These are phyloP conservation scores for Heliconius ethilla DNA, from an alignment of 2,888 invertebrate genomes.

Conservation along the genomic window DNA sequence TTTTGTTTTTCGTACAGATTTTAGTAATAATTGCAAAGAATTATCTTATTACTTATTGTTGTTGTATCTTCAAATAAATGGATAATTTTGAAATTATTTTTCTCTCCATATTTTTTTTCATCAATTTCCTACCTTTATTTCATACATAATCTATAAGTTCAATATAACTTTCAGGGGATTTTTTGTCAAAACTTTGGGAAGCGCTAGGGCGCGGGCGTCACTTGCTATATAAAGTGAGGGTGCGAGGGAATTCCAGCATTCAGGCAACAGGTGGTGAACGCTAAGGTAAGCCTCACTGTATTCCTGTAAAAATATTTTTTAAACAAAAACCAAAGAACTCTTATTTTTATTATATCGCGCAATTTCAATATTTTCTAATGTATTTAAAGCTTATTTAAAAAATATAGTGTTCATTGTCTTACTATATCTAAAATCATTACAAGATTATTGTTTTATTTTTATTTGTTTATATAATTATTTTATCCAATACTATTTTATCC, in stretches of 20 bases:
- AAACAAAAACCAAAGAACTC: neutral
- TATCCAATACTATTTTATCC: neutral
- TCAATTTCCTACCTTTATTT: too few relatives aligned
- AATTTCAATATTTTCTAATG: too few relatives aligned
- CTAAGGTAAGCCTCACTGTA: constrained; percentile 60
- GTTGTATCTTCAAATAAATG: too few relatives aligned
- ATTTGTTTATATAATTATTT: neutral
- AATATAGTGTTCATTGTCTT: neutral
- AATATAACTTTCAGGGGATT: neutral
- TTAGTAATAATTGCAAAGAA: too few relatives aligned
- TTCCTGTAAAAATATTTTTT: neutral
- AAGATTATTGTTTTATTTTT: neutral
- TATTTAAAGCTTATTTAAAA: neutral
- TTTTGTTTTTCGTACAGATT: too few relatives aligned
- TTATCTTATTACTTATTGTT: too few relatives aligned
- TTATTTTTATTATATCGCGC: neutral
- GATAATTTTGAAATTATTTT: too few relatives aligned
- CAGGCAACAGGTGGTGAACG: constrained; percentile 69
- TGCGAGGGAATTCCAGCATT: constrained; percentile 61
- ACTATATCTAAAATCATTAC: neutral
- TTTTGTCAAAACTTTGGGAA: constrained; percentile 58
- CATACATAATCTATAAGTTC: too few relatives aligned
- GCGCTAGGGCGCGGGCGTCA: constrained; percentile 55
- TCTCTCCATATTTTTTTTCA: too few relatives aligned
- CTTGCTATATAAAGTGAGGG: constrained; percentile 67